Conservation (phyloP, 2,113 vertebrate genomes). For the Centrocercus urophasianus region DNA sequence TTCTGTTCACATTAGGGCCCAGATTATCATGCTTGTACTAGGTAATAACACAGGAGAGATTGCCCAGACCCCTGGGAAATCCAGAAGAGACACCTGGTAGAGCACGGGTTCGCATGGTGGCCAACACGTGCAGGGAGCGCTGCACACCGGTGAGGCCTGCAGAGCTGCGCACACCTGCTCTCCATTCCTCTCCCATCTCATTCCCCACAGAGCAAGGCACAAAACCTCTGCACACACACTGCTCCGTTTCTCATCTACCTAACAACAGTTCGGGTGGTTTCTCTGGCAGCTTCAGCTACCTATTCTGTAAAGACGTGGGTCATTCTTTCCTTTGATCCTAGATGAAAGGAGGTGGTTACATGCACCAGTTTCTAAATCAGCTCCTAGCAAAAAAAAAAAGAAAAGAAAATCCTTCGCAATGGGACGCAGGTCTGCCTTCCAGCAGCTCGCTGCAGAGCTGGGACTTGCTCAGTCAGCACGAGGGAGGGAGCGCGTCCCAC, state of each 20-base stretch:
- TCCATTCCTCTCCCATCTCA: background rate
- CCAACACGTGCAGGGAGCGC: background rate
- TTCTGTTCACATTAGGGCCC: background rate
- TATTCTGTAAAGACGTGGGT: background rate
- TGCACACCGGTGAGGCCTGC: background rate
- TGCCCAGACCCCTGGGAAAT: slow-evolving; percentile 30
- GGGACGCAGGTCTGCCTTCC: slow-evolving; percentile 28
- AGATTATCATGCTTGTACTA: slow-evolving; percentile 46
- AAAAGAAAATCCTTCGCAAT: background rate
- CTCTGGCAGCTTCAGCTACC: background rate
- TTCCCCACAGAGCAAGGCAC: background rate
- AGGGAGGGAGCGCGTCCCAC: background rate
- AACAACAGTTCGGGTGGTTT: background rate
- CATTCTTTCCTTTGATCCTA: slow-evolving; percentile 57
- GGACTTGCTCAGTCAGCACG: slow-evolving; percentile 44
- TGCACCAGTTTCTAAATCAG: slow-evolving; percentile 51
- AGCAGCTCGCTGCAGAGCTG: background rate
- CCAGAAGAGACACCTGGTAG: background rate
- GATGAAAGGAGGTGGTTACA: slow-evolving; percentile 67
- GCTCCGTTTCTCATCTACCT: background rate
- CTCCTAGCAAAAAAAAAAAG: background rate
- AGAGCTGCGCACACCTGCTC: background rate
- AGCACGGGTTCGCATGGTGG: background rate
- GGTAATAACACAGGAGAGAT: slow-evolving; percentile 33
- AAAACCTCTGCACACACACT: accelerated